Conservation (phyloP, 2,888 invertebrate species). For the Bombyx huttoni region DNA sequence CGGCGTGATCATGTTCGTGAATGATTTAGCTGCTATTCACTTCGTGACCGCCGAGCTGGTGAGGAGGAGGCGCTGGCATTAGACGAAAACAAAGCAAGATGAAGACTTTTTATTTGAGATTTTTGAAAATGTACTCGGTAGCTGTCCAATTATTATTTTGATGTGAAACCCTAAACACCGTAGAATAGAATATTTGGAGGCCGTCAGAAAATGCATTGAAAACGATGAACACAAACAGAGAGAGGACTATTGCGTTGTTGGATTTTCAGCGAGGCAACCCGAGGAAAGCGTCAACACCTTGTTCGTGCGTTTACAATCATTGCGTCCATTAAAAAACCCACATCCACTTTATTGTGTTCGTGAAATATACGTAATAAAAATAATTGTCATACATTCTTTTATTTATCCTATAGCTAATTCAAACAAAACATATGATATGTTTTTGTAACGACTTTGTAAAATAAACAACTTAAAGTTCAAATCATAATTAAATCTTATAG, state of each 20-base stretch:
- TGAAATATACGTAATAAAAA: not conserved
- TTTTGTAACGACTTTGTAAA: too few relatives aligned
- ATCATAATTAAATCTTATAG: too few relatives aligned
- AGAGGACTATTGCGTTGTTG: not conserved
- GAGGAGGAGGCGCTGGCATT: not conserved
- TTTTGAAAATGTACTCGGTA: not conserved
- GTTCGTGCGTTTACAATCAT: not conserved
- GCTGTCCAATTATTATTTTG: not conserved
- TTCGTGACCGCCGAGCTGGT: not conserved
- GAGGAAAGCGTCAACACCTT: not conserved
- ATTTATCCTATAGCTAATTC: too few relatives aligned
- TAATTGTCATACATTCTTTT: not conserved
- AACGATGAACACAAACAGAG: not conserved
- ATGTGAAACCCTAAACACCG: not conserved
- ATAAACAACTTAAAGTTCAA: too few relatives aligned
- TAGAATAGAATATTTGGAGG: not conserved
- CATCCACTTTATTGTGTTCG: not conserved
- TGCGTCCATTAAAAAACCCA: not conserved
- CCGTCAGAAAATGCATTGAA: not conserved
- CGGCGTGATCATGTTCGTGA: not conserved
- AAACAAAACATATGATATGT: too few relatives aligned
- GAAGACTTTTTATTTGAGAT: not conserved
- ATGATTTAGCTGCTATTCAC: not conserved
- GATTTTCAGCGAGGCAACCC: not conserved
- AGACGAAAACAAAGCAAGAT: not conserved